A percentile compares a stretch with the other conserved stretches of the same genome.
These are phyloP conservation scores for Teleopsis dalmanni DNA, from an alignment of 1,140 invertebrate species.

Conservation along the genomic window DNA sequence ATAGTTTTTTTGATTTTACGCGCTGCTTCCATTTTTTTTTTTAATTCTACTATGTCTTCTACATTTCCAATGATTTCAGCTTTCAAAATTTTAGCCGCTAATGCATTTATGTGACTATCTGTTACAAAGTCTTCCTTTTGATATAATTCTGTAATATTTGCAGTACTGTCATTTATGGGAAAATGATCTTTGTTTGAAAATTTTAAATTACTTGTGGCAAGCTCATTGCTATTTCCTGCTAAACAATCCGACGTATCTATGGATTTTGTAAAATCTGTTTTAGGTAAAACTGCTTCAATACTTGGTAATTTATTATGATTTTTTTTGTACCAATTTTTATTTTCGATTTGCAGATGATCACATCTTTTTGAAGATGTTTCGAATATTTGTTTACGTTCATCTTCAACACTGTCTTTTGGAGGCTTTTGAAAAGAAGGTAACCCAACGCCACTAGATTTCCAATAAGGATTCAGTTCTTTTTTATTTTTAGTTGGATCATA, in stretches of 20 bases:
- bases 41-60: conserved; percentile 60
- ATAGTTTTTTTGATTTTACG: too few species aligned
- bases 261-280: neutral
- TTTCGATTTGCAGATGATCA: neutral
- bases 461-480: conserved; percentile 85
- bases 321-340: neutral
- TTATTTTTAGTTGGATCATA: conserved; percentile 64
- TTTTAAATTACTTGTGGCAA: neutral
- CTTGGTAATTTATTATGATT: neutral
- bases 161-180: too few species aligned
- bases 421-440: conserved; percentile 57
- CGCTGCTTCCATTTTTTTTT: conserved; percentile 65
- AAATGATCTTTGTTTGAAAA: too few species aligned
- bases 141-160: too few species aligned
- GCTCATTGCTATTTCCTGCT: neutral
- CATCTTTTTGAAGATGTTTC: neutral
- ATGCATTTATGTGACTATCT: conserved; percentile 78
- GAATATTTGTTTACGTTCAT: neutral
- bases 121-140: conserved; percentile 49
- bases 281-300: neutral
- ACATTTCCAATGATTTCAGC: conserved; percentile 83
- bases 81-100: conserved; percentile 82
- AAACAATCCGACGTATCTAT: neutral
- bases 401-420: conserved; percentile 16
- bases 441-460: conserved; percentile 81